Conservation (phyloP, 1,140 invertebrate genomes). For the Procambarus clarkii region DNA sequence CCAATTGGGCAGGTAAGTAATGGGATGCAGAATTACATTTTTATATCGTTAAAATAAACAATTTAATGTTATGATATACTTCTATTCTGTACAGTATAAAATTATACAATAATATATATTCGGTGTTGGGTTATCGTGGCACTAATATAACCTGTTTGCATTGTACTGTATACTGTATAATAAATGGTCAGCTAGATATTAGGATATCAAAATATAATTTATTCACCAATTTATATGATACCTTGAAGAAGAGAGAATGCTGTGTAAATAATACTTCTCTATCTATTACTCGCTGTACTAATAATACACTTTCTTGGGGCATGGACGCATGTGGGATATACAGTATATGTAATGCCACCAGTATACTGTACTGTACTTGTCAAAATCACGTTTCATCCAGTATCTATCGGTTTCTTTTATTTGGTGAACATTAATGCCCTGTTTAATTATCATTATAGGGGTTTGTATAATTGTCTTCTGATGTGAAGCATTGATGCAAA, state of each 20-base stretch:
- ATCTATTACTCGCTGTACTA: background rate
- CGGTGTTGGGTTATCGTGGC: background rate
- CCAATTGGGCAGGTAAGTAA: conserved; percentile 49
- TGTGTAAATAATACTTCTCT: background rate
- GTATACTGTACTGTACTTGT: background rate
- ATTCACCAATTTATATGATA: background rate
- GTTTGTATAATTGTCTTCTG: background rate
- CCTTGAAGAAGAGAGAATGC: background rate
- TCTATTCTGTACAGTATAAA: background rate
- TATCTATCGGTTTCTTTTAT: background rate
- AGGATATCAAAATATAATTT: background rate
- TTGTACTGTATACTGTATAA: too few species aligned
- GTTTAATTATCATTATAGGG: background rate
- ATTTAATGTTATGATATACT: background rate
- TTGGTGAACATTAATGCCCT: background rate
- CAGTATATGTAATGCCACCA: background rate
- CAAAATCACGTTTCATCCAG: background rate
- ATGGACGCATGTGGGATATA: background rate
- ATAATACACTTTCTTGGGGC: background rate
- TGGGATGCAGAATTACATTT: background rate
- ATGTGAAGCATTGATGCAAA: background rate
- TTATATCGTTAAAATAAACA: background rate
- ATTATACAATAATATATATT: background rate
- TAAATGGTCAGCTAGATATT: background rate
- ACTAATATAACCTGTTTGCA: background rate